Evolutionary conservation across 2,888 invertebrate genomes (phyloP), one percentile per base, ranked within the genome.

Genomic region (Azorinus chamasolen): DNA sequence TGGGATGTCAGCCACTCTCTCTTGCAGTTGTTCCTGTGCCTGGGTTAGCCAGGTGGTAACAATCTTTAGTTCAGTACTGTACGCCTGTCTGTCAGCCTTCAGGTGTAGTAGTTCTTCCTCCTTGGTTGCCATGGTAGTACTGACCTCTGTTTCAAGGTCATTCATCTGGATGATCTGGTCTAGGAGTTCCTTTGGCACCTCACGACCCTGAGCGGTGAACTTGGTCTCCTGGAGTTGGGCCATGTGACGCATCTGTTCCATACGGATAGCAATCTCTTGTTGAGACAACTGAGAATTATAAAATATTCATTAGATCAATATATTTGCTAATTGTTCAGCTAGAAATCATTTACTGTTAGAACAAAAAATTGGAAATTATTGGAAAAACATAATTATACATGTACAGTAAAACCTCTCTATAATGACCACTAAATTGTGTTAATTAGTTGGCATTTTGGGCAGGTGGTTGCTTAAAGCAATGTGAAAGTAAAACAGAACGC

Each of bases 21-120:
- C 85, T 65, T 87, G 83, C 32, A 90, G 79, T 54, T 85, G 83
- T 16, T 77, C 76, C 41, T 86, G 84, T 27, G 88, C 85, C 59
- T 85, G 78, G 6, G 82, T 80, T 43, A 91, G 82, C 90, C 90
- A 90, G 6, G 70, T 70, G 1, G 83, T 73, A 18, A 89, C 86
- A 14, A 74, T 58, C 8, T 77, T 69, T 50, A 88, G 77, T 18
- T 82, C 73, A 32, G 72, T 62, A 6, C 64, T 75, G 62, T 85
- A 89, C 25, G 84, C 84, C 54, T 85, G 74, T 16, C 89, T 71
- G 59, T 88, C 88, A 43, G 81, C 83, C 69, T 87, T 77, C 57
- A 90, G 74, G 61, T 88, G 83, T 5, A 84, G 73, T 63, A 91
- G 66, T 74, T 88, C 85, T 55, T 88, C 85, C 63, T 87, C 87